Evolutionary conservation across 1,140 invertebrate genomes (phyloP), one percentile per base, ranked within the genome.

Genomic region (Lethrus apterus): DNA sequence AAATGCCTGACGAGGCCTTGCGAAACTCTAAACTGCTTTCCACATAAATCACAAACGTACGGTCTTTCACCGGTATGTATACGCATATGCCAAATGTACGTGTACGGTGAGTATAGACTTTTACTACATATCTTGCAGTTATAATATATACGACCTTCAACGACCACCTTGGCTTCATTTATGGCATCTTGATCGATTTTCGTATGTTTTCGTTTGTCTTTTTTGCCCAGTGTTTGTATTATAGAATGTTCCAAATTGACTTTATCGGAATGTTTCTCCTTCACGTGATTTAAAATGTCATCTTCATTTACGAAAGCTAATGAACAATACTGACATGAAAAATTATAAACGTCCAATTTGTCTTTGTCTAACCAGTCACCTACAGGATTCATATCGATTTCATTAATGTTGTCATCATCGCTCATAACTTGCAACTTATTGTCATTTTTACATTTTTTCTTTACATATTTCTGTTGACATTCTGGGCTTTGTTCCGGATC

Each of bases 31-130:
- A 87, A 89, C 44, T 79, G 77, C 59, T 84, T 86, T 0, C 81
- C 82, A 58, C 84, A 88, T 1, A 83, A 62, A 47, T 79, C 75
- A 56, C 86, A 89, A 18, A 77, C 76, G 57, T 76, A 86, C 2
- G 81, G 80, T 45, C 81, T 75, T 59, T 87, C 82, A 9, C 82
- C 81, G 1, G 80, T 82, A 63, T 86, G 83, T 19, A 80, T 80
- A 2, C 76, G 67, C 50, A 71, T 67, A 48, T 83, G 80, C 62
- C 70, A 75, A 10, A 74, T 56, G 55, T 76, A 80, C 0, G 77
- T 78, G 44, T 79, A 77, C 0, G 73, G 64, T 2, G 77, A 76
- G 50, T 72, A 72, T 17, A 83, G 63, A 41, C 70, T 71, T 57
- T 79, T 80, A 0, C 71, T 74, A 50, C 80, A 83, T 1, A 71